phyloP scores from a whole-genome alignment of 2,113 vertebrate species.

The Platysteira castanea region DNA sequence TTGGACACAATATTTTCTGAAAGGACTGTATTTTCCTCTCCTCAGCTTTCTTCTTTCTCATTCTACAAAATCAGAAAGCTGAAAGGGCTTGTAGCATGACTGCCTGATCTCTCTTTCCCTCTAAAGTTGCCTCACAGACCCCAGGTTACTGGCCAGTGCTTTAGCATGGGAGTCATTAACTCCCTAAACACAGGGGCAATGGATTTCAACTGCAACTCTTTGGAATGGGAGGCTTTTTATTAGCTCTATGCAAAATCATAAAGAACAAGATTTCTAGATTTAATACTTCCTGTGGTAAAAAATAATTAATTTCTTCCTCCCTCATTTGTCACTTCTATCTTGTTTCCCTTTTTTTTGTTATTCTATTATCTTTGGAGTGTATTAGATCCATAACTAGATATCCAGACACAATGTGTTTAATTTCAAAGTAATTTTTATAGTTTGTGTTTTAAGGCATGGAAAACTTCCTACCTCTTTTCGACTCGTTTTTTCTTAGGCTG shows the following conservation, averaged over 20 bases:
- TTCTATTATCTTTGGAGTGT: not conserved
- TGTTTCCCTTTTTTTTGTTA: not conserved
- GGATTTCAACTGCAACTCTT: not conserved
- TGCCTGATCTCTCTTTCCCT: not conserved
- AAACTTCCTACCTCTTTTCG: slow-evolving; percentile 85
- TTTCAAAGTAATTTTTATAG: not conserved
- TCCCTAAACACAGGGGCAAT: not conserved
- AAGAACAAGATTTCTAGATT: not conserved
- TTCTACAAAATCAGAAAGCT: not conserved
- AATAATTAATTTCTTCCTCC: not conserved
- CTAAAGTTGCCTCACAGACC: not conserved
- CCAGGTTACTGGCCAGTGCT: not conserved
- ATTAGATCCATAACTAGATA: not conserved
- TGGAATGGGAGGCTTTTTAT: not conserved
- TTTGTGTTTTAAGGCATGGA: not conserved
- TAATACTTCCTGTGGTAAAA: not conserved
- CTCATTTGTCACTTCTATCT: not conserved
- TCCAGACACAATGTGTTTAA: not conserved
- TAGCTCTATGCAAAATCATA: not conserved
- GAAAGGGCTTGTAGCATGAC: not conserved
- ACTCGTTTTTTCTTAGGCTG: slow-evolving; percentile 79
- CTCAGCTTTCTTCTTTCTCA: not conserved
- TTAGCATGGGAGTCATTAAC: not conserved
- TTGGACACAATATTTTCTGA: not conserved
- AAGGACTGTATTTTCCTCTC: not conserved